Percentiles rank a stretch among this genome's conserved stretches.
These are phyloP conservation scores for Epinephelus malabaricus DNA, from an alignment of 2,797 vertebrate species.

Conservation along the genomic window DNA sequence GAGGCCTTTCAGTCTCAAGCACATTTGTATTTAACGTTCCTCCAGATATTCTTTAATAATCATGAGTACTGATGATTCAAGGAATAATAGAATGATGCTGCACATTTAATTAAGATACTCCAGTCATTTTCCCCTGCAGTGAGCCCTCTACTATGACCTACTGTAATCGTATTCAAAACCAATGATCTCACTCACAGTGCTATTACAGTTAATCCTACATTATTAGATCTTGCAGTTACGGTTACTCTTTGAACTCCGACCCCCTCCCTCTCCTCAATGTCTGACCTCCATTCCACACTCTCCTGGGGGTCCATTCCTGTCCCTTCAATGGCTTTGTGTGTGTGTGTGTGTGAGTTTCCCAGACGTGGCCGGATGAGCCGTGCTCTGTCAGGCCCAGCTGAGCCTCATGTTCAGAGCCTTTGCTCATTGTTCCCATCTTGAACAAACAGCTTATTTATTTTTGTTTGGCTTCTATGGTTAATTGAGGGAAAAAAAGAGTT, in stretches of 20 bases:
- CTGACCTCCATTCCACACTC: constrained; percentile 71
- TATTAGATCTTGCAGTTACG: constrained; percentile 39
- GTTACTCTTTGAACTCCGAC: constrained; percentile 42
- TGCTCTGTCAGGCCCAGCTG: constrained; percentile 77
- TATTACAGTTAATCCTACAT: constrained; percentile 20
- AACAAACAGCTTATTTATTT: constrained; percentile 84
- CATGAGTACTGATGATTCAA: not conserved
- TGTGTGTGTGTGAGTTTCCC: constrained; percentile 68
- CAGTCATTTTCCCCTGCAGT: not conserved
- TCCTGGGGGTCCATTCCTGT: constrained; percentile 70
- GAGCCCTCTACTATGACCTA: not conserved
- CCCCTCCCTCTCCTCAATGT: constrained; percentile 50
- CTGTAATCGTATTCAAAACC: not conserved
- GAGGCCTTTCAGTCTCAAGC: not conserved
- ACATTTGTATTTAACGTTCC: not conserved
- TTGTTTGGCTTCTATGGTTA: constrained; percentile 79
- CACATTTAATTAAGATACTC: not conserved
- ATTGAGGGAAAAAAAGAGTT: constrained; percentile 63
- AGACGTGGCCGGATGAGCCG: constrained; percentile 79
- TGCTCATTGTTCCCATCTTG: constrained; percentile 86
- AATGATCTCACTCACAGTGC: constrained; percentile 15
- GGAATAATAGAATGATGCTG: not conserved
- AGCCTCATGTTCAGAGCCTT: constrained; percentile 78
- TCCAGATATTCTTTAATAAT: not conserved
- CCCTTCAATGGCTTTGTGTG: constrained; percentile 54